These are phyloP conservation scores for Tanypteryx hageni DNA, from an alignment of 2,888 invertebrate species.

Conservation along the genomic window DNA sequence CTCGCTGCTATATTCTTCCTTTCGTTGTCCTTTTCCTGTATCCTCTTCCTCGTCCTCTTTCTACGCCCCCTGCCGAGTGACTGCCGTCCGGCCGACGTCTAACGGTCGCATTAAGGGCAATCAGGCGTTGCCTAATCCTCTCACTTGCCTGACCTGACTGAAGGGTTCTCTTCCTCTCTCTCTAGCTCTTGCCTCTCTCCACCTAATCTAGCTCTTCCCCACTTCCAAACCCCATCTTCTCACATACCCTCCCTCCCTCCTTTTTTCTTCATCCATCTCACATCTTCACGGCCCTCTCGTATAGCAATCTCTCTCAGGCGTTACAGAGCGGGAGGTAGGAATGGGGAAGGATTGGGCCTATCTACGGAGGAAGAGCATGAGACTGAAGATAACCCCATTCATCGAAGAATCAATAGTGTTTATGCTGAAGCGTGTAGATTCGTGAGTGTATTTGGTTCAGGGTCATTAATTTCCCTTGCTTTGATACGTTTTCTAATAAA, in stretches of 20 bases:
- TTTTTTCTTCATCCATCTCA: background rate
- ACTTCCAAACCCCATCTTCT: background rate
- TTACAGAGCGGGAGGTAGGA: background rate
- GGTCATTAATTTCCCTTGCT: background rate
- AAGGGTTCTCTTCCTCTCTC: background rate
- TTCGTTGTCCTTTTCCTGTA: background rate
- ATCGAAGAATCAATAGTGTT: constrained; percentile 1
- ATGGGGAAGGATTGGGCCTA: background rate
- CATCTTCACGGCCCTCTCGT: background rate
- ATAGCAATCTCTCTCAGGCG: background rate
- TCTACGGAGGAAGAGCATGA: background rate
- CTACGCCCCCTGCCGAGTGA: background rate
- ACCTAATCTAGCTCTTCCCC: background rate
- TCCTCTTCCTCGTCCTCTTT: background rate
- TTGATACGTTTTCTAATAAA: background rate
- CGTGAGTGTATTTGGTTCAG: background rate
- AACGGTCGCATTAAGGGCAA: constrained; percentile 25
- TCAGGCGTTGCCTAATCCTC: constrained; percentile 20
- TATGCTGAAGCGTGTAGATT: background rate
- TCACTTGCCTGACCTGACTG: constrained; percentile 29
- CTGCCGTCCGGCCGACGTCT: constrained; percentile 25
- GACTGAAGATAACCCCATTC: constrained; percentile 9
- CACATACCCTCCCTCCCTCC: background rate
- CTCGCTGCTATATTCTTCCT: background rate
- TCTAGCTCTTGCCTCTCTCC: too few species aligned